Conservation (phyloP, 2,888 invertebrate genomes). For the Cheilosia variabilis region DNA sequence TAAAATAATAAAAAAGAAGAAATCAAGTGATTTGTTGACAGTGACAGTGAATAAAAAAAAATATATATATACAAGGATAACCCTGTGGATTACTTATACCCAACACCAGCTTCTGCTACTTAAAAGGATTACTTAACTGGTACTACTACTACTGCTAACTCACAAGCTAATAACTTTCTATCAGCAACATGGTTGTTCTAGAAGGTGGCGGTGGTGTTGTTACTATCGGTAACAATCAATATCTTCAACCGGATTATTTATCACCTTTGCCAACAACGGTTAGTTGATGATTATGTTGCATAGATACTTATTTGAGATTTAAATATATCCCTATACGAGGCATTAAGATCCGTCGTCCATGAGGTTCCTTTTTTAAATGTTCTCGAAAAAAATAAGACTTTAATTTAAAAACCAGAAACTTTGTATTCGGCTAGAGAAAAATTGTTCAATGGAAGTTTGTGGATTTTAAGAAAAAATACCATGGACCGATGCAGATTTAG, state of each 20-base stretch:
- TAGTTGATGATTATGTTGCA: constrained; percentile 84
- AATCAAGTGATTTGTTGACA: constrained; percentile 49
- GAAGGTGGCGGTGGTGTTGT: constrained; percentile 96
- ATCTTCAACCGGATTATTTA: constrained; percentile 97
- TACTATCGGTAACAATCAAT: constrained; percentile 95
- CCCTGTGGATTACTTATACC: constrained; percentile 25
- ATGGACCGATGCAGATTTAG: too few species aligned
- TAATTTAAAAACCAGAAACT: too few species aligned
- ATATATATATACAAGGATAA: constrained; percentile 51
- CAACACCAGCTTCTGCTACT: constrained; percentile 11
- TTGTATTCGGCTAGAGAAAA: too few species aligned
- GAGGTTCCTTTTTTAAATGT: too few species aligned
- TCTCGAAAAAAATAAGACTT: too few species aligned
- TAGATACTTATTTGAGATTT: constrained; percentile 28
- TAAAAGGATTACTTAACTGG: constrained; percentile 59
- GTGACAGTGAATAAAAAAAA: constrained; percentile 49
- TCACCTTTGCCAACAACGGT: constrained; percentile 97
- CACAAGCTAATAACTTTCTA: constrained; percentile 52
- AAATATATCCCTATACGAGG: neutral
- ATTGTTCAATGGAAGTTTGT: too few species aligned
- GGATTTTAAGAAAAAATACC: too few species aligned
- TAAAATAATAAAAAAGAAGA: constrained; percentile 29
- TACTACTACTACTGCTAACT: constrained; percentile 48
- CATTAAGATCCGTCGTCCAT: neutral
- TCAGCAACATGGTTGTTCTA: constrained; percentile 90